Evolutionary conservation across 2,888 invertebrate genomes (phyloP).

Genomic region (Apomyelois bistriatella): DNA sequence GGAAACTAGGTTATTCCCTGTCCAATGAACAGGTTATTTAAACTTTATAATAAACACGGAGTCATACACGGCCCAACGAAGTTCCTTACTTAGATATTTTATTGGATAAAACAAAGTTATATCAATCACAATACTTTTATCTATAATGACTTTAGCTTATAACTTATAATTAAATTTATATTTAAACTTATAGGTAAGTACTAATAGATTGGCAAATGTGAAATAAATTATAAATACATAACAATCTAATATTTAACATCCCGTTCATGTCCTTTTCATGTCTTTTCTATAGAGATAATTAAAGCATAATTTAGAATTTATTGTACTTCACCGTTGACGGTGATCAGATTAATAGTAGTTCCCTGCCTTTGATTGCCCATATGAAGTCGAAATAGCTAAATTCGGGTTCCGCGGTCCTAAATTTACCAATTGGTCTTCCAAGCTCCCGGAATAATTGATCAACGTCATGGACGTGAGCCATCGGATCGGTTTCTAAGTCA

Average conservation of each 20-base stretch:
- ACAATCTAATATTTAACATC: no score
- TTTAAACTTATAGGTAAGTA: no score
- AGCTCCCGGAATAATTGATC: constrained; percentile 71
- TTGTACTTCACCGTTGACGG: constrained; percentile 28
- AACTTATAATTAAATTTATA: no score
- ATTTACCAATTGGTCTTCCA: constrained; percentile 77
- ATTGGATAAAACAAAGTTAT: not conserved
- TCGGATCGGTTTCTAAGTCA: constrained; percentile 82
- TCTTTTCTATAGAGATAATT: no score
- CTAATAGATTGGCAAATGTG: no score
- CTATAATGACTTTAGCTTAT: not conserved
- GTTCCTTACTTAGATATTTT: not conserved
- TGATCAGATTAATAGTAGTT: constrained; percentile 81
- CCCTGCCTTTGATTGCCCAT: constrained; percentile 82
- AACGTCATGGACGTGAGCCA: constrained; percentile 80
- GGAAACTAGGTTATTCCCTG: not conserved
- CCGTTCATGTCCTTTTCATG: no score
- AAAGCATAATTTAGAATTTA: no score
- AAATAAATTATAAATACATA: no score
- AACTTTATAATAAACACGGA: not conserved
- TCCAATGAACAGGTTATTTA: not conserved
- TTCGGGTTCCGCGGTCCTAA: constrained; percentile 72
- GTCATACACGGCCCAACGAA: not conserved
- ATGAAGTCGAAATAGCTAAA: constrained; percentile 87
- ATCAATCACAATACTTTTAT: not conserved